Conservation (phyloP, 2,113 vertebrate genomes). For the Ammospiza caudacuta region DNA sequence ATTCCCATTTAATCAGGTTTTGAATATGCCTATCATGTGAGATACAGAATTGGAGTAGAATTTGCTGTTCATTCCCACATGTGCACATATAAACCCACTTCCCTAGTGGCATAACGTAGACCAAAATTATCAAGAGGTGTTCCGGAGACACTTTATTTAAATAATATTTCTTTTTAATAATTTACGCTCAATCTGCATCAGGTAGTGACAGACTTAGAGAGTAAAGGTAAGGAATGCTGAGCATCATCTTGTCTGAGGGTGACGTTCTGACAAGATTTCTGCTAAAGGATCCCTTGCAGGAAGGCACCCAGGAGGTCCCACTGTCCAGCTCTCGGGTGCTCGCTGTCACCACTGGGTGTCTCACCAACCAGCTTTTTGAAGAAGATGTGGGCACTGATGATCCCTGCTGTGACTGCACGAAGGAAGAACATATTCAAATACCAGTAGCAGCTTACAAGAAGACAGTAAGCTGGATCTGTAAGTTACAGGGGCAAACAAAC, state of each 20-base stretch:
- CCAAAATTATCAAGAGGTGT: neutral
- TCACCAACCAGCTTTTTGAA: constrained; percentile 41
- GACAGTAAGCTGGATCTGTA: neutral
- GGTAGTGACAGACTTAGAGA: neutral
- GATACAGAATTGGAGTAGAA: neutral
- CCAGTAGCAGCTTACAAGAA: neutral
- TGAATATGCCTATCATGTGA: neutral
- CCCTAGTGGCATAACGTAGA: neutral
- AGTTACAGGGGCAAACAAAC: neutral
- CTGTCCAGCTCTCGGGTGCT: neutral
- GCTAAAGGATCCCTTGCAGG: neutral
- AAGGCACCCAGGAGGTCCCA: neutral
- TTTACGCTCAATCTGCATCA: neutral
- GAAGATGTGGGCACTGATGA: neutral
- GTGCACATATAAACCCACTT: neutral
- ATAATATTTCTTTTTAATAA: neutral
- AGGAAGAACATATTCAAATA: neutral
- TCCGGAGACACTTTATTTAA: neutral
- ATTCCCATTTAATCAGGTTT: neutral
- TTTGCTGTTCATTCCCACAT: neutral
- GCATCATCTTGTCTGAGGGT: neutral
- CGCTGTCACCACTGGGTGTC: constrained; percentile 68
- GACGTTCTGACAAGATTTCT: neutral
- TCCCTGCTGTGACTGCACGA: neutral
- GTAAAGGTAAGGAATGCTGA: neutral